Percentiles rank a stretch among this genome's conserved stretches.
Evolutionary conservation across 2,888 invertebrate species (phyloP).

Genomic region (Oxyscelio sp.): DNA sequence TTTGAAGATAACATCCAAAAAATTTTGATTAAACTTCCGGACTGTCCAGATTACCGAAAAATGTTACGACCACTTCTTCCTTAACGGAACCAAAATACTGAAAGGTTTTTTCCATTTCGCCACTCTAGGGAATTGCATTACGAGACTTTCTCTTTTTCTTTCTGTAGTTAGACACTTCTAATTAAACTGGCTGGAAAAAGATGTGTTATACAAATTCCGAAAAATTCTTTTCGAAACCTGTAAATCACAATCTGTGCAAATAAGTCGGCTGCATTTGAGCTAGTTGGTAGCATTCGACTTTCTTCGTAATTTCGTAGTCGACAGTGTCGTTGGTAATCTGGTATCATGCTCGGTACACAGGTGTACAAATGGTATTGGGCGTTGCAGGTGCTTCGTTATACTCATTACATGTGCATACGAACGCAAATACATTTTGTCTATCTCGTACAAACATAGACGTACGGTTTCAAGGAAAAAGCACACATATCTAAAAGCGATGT

Average conservation of each 20-base stretch:
- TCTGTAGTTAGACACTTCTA: too few relatives aligned
- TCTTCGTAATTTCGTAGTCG: conserved; percentile 62
- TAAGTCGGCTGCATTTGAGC: conserved; percentile 47
- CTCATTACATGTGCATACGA: conserved; percentile 66
- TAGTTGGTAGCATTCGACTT: conserved; percentile 55
- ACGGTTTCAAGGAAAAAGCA: conserved; percentile 25
- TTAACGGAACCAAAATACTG: too few relatives aligned
- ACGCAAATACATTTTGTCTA: conserved; percentile 68
- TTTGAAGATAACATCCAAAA: too few relatives aligned
- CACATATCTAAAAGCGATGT: conserved; percentile 21
- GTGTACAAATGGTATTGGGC: conserved; percentile 64
- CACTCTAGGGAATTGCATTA: too few relatives aligned
- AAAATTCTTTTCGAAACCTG: conserved; percentile 1
- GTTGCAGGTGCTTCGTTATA: conserved; percentile 70
- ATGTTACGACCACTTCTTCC: too few relatives aligned
- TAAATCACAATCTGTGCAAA: conserved; percentile 54
- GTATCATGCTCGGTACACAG: conserved; percentile 64
- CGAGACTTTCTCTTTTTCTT: too few relatives aligned
- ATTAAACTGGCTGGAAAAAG: too few relatives aligned
- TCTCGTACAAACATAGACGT: conserved; percentile 54
- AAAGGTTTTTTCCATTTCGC: too few relatives aligned
- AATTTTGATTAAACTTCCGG: too few relatives aligned
- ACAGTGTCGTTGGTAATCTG: conserved; percentile 67
- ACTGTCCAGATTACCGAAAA: too few relatives aligned
- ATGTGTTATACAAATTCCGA: too few relatives aligned